Base-by-base conservation (phyloP, 2,888 invertebrate species). In the Euplagia quadripunctaria region DNA sequence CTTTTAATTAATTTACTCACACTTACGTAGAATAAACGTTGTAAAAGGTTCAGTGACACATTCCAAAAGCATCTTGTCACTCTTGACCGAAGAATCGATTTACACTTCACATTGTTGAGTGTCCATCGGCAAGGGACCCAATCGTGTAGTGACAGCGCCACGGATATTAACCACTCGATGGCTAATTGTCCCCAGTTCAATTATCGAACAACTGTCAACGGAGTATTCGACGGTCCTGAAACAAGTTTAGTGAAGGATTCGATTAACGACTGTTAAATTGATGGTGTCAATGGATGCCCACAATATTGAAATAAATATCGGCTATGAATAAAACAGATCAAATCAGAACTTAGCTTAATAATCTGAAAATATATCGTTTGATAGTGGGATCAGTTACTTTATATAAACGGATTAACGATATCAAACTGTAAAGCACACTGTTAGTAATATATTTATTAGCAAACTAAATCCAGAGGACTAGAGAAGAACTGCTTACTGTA, bases 151-250 rank as follows among this genome's bases (percentile, higher is more conserved):
- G 94, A 93, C 94, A 94, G 90, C 88, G 86, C 85, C 92, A 90
- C 91, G 92, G 93, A 94, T 94, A 94, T 94, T 94, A 93, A 91
- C 93, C 95, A 94, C 94, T 95, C 94, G 89, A 92, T 91, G 87
- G 92, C 92, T 94, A 94, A 95, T 95, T 95, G 95, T 94, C 91
- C 94, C 90, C 91, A 90, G 94, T 94, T 93, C 95, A 94, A 94
- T 94, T 95, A 95, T 94, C 93, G 92, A 91, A 91, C 94, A 94
- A 92, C 93, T 93, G 94, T 94, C 94, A 94, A 87, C 91, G 84
- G 88, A 82, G 87, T 88, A 89, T 88, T 89, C 88, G 86, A 83
- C 85, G 81, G 82, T 80, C 80, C 86, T 86, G 89, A 89, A 91
- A 92, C 90, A 89, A 91, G 88, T 90, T 89, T 88, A 85, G 82